A percentile compares a stretch with the other conserved stretches of the same genome.
These are phyloP conservation scores for Mustela lutreola DNA, from an alignment of 2,113 vertebrate genomes.

Conservation along the genomic window DNA sequence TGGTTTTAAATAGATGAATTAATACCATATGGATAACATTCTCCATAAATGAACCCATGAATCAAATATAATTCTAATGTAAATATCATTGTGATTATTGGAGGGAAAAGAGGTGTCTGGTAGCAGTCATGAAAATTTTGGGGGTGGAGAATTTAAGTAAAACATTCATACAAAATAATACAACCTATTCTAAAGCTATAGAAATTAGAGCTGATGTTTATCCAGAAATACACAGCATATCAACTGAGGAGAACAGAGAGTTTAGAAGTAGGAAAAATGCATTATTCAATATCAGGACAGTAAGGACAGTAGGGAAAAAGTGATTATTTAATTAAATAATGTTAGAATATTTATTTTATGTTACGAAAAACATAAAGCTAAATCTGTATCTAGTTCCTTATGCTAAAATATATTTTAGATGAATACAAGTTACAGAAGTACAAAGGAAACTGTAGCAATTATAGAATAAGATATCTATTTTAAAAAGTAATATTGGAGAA, in stretches of 20 bases:
- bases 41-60: neutral
- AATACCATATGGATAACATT: neutral
- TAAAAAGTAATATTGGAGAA: neutral
- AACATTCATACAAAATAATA: neutral
- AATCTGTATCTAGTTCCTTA: neutral
- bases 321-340: constrained; percentile 39
- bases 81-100: neutral
- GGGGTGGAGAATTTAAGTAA: neutral
- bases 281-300: neutral
- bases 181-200: neutral
- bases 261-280: constrained; percentile 1
- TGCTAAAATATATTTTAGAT: constrained; percentile 47
- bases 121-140: neutral
- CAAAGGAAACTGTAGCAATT: neutral
- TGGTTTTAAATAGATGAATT: constrained; percentile 1
- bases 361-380: neutral
- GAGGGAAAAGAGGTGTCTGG: neutral
- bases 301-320: neutral
- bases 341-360: neutral
- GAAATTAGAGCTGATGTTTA: neutral
- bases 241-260: neutral
- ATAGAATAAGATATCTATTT: neutral
- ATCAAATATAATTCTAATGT: constrained; percentile 45
- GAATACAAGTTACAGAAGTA: neutral
- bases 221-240: neutral